phyloP scores from a whole-genome alignment of 2,113 vertebrate species.

The Ranitomeya variabilis region DNA sequence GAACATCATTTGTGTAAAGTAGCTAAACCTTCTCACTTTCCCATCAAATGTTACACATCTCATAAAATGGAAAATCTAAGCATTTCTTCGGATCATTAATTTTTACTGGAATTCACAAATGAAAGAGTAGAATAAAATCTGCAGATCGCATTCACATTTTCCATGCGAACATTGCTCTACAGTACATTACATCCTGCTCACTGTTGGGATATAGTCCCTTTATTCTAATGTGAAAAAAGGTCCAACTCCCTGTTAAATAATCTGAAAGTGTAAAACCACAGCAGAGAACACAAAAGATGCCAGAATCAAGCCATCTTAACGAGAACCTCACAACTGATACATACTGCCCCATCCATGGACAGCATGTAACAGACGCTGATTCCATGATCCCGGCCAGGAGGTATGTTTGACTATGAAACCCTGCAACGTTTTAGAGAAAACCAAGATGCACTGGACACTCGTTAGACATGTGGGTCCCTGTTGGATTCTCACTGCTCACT shows the following conservation, averaged over 20 bases:
- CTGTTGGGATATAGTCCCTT: neutral
- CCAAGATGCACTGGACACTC: too few species aligned
- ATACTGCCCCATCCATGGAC: too few species aligned
- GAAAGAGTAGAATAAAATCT: constrained; percentile 10
- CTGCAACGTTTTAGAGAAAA: too few species aligned
- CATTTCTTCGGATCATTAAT: constrained; percentile 34
- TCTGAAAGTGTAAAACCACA: neutral
- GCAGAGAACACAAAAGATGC: neutral
- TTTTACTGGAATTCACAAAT: constrained; percentile 33
- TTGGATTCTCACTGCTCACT: too few species aligned
- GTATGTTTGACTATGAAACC: too few species aligned
- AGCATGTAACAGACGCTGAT: too few species aligned
- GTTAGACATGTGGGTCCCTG: too few species aligned
- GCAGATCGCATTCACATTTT: constrained; percentile 33
- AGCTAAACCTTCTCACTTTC: constrained; percentile 22
- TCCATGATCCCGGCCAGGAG: too few species aligned
- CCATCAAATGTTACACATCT: constrained; percentile 31
- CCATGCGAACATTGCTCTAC: constrained; percentile 4
- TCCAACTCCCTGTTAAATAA: neutral
- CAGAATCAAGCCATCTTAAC: neutral
- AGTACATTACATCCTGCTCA: neutral
- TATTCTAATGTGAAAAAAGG: neutral
- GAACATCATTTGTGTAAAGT: neutral
- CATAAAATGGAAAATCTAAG: constrained; percentile 40
- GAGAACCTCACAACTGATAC: neutral